phyloP scores from a whole-genome alignment of 2,113 vertebrate genomes.

The Lota lota region DNA sequence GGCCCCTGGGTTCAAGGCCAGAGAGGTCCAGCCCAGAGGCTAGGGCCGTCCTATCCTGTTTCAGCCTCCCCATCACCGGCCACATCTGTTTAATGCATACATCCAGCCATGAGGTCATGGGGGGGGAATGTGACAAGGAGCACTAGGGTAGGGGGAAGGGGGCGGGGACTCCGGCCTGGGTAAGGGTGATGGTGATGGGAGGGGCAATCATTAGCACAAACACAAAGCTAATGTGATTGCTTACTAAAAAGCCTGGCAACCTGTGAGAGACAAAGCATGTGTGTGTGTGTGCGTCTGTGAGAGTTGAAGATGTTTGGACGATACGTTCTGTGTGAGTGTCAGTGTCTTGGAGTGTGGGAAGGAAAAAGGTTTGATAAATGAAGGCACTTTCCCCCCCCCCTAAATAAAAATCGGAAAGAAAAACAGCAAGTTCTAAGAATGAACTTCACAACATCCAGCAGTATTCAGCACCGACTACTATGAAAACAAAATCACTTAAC shows the following conservation, averaged over 20 bases:
- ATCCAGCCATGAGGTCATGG: conserved; percentile 66
- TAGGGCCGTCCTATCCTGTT: conserved; percentile 67
- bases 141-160: conserved; percentile 15
- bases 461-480: too few species aligned
- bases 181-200: too few species aligned
- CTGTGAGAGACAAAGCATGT: neutral
- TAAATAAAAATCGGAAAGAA: too few species aligned
- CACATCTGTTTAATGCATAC: conserved; percentile 75
- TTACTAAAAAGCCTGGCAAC: conserved; percentile 17
- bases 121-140: conserved; percentile 67
- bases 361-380: neutral
- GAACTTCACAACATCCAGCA: too few species aligned
- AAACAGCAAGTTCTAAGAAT: too few species aligned
- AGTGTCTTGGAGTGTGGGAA: too few species aligned
- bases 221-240: conserved; percentile 20
- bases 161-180: conserved; percentile 42
- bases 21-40: conserved; percentile 53
- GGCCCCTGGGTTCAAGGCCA: conserved; percentile 68
- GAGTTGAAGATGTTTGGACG: neutral
- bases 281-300: neutral
- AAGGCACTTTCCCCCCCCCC: neutral
- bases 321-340: too few species aligned
- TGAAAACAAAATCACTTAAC: too few species aligned
- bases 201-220: conserved; percentile 39
- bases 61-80: conserved; percentile 61